These are phyloP conservation scores for Cordylochernes scorpioides DNA, from an alignment of 2,888 invertebrate genomes.

Conservation along the genomic window DNA sequence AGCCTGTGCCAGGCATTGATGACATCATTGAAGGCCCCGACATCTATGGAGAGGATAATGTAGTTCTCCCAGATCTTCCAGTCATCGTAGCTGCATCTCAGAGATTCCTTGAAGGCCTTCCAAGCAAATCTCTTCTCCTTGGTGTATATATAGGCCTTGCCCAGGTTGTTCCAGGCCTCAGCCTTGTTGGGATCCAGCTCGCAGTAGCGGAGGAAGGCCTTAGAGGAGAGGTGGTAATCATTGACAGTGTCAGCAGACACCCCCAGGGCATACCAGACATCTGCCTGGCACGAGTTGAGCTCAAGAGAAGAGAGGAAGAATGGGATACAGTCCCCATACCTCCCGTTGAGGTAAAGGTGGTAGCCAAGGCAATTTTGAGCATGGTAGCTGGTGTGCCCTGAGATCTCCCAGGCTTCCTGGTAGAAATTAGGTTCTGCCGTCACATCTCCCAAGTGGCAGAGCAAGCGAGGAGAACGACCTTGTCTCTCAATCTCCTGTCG, in stretches of 20 bases:
- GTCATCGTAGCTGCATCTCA: slow-evolving; percentile 61
- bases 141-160: slow-evolving; percentile 64
- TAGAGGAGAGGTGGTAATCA: slow-evolving; percentile 53
- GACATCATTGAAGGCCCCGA: slow-evolving; percentile 53
- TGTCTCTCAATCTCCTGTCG: slow-evolving; percentile 42
- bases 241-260: slow-evolving; percentile 50
- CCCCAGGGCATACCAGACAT: slow-evolving; percentile 60
- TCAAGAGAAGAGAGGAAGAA: slow-evolving; percentile 54
- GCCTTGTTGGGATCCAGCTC: slow-evolving; percentile 58
- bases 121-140: slow-evolving; percentile 63
- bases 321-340: slow-evolving; percentile 45
- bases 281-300: slow-evolving; percentile 60
- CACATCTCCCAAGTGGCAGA: slow-evolving; percentile 74
- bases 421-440: slow-evolving; percentile 49
- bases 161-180: slow-evolving; percentile 94
- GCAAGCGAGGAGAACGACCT: slow-evolving; percentile 56
- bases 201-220: slow-evolving; percentile 59
- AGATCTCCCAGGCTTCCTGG: slow-evolving; percentile 70
- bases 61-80: slow-evolving; percentile 94
- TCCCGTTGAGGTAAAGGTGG: slow-evolving; percentile 40
- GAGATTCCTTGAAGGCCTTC: slow-evolving; percentile 54
- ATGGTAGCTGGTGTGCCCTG: slow-evolving; percentile 45
- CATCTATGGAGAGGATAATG: slow-evolving; percentile 57
- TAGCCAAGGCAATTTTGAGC: slow-evolving; percentile 67
- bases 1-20: slow-evolving; percentile 57